These are phyloP conservation scores for Novumbra hubbsi DNA, from an alignment of 2,797 vertebrate genomes.

Conservation along the genomic window DNA sequence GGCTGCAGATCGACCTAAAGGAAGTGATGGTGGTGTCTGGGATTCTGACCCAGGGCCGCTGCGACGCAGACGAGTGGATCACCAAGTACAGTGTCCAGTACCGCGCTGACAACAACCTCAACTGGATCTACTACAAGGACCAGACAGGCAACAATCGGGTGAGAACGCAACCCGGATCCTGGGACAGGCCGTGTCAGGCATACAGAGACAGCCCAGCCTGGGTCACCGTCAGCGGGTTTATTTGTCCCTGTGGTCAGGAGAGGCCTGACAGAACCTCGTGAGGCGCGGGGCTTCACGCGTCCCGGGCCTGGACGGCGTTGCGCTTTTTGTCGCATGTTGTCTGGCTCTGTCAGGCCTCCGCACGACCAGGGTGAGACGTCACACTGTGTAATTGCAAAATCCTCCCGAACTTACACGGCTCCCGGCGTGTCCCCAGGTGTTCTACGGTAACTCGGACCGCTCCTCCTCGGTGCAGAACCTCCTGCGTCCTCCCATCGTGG, in stretches of 20 bases:
- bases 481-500: slow-evolving; percentile 90
- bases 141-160: slow-evolving; percentile 97
- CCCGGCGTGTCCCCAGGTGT: slow-evolving; percentile 76
- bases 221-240: no score
- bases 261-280: no score
- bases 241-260: no score
- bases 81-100: slow-evolving; percentile 96
- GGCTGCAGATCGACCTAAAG: slow-evolving; percentile 93
- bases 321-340: no score
- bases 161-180: slow-evolving; percentile 42
- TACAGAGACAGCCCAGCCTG: no score
- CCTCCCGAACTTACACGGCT: background rate
- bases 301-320: no score
- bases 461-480: slow-evolving; percentile 95
- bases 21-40: slow-evolving; percentile 91
- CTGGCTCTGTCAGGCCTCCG: no score
- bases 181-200: no score
- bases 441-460: slow-evolving; percentile 95
- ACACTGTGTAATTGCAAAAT: background rate
- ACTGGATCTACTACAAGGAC: slow-evolving; percentile 99
- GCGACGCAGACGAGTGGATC: slow-evolving; percentile 95
- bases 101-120: slow-evolving; percentile 83
- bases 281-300: no score
- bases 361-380: no score
- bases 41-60: slow-evolving; percentile 93